These are phyloP conservation scores for Apogon talboti DNA, from an alignment of 2,797 vertebrate genomes.

Conservation along the genomic window DNA sequence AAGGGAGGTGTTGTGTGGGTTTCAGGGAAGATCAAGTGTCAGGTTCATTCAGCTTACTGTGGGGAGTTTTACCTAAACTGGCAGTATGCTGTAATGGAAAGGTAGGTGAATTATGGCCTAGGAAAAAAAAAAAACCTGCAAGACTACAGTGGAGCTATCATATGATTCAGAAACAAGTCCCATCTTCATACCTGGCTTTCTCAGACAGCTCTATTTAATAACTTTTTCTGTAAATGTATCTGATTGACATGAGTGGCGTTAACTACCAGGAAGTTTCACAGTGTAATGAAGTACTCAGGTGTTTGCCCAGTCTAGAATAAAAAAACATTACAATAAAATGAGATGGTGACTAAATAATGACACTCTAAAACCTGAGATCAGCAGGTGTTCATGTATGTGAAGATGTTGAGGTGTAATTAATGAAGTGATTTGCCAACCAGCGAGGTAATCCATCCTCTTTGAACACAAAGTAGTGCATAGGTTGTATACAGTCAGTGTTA, in stretches of 20 bases:
- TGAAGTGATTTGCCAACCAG: not conserved
- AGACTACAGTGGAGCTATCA: not conserved
- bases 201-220: not conserved
- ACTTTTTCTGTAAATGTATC: not conserved
- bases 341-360: not conserved
- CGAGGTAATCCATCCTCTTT: not conserved
- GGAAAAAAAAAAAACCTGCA: not conserved
- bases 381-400: not conserved
- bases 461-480: not conserved
- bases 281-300: not conserved
- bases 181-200: not conserved
- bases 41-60: not conserved
- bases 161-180: not conserved
- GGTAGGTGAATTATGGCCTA: slow-evolving; percentile 3
- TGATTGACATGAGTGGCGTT: not conserved
- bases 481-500: not conserved
- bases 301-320: not conserved
- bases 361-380: not conserved
- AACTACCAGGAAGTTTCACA: not conserved
- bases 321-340: not conserved
- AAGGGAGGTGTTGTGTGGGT: slow-evolving; percentile 12
- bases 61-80: not conserved
- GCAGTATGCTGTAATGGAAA: not conserved
- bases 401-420: too few species aligned
- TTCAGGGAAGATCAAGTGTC: slow-evolving; percentile 1